Conservation (phyloP, 2,888 invertebrate genomes). For the Halictus quadricinctus region DNA sequence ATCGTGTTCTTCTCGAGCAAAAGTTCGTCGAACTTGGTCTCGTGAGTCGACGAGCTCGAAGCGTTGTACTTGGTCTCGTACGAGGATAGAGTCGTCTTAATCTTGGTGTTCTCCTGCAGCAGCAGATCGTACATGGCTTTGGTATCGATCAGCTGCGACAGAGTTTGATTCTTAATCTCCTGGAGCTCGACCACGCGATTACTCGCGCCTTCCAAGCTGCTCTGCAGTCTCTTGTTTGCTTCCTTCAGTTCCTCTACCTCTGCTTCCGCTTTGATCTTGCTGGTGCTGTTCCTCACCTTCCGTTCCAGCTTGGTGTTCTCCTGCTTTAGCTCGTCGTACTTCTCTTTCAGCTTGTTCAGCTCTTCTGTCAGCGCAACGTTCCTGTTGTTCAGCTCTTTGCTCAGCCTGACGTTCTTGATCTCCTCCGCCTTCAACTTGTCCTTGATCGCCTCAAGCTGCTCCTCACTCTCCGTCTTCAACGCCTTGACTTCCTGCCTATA, state of each 20-base stretch:
- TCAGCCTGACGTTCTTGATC: slow-evolving; percentile 77
- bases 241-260: slow-evolving; percentile 77
- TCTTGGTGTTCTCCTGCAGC: slow-evolving; percentile 68
- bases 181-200: slow-evolving; percentile 76
- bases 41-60: slow-evolving; percentile 54
- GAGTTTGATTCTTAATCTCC: slow-evolving; percentile 70
- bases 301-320: slow-evolving; percentile 81
- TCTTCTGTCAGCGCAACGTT: slow-evolving; percentile 82
- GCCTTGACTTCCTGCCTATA: slow-evolving; percentile 81
- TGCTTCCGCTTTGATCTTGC: slow-evolving; percentile 79
- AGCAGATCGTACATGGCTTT: slow-evolving; percentile 64
- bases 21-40: slow-evolving; percentile 69
- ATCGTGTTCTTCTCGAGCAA: slow-evolving; percentile 72
- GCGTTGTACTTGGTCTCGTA: slow-evolving; percentile 59
- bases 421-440: slow-evolving; percentile 73
- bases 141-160: slow-evolving; percentile 67
- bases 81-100: slow-evolving; percentile 59
- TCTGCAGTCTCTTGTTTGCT: slow-evolving; percentile 74
- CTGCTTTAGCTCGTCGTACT: slow-evolving; percentile 82
- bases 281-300: slow-evolving; percentile 83
- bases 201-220: slow-evolving; percentile 78
- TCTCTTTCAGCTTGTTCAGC: slow-evolving; percentile 83
- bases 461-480: slow-evolving; percentile 80
- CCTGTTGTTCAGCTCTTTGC: slow-evolving; percentile 82
- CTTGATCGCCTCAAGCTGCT: slow-evolving; percentile 65